Percentiles rank a stretch among this genome's conserved stretches.
phyloP scores from a whole-genome alignment of 2,113 vertebrate genomes.

The Ageneiosus marmoratus region DNA sequence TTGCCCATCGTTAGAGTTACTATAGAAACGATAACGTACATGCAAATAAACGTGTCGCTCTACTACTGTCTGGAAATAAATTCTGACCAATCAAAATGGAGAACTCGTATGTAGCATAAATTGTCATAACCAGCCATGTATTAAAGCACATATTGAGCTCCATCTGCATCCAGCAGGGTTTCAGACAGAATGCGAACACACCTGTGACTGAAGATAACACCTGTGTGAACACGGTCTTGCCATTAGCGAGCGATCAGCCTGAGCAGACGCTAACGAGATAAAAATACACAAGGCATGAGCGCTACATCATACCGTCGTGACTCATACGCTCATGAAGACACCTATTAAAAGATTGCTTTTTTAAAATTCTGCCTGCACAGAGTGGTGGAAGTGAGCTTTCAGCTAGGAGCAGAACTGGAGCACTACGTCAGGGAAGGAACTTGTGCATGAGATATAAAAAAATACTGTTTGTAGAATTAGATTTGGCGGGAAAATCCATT shows the following conservation, averaged over 20 bases:
- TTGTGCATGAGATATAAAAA: too few relatives aligned
- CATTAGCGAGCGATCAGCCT: slow-evolving; percentile 24
- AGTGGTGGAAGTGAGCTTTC: too few relatives aligned
- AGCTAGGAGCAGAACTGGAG: too few relatives aligned
- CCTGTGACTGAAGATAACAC: slow-evolving; percentile 48
- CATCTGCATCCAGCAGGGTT: slow-evolving; percentile 50
- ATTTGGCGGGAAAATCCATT: too few relatives aligned
- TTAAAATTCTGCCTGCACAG: too few relatives aligned
- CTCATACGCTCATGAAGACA: neutral
- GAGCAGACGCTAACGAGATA: slow-evolving; percentile 10
- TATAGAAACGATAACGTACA: too few relatives aligned
- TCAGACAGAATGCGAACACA: slow-evolving; percentile 41
- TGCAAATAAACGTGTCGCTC: too few relatives aligned
- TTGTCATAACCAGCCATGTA: slow-evolving; percentile 38
- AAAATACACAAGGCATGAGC: neutral
- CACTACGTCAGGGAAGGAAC: too few relatives aligned
- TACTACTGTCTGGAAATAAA: neutral
- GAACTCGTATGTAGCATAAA: slow-evolving; percentile 15
- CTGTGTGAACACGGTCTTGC: slow-evolving; percentile 31
- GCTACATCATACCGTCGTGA: neutral
- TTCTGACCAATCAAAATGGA: neutral
- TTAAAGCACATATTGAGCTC: slow-evolving; percentile 34
- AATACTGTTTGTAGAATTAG: too few relatives aligned
- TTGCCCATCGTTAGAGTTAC: too few relatives aligned
- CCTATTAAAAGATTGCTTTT: neutral